Conservation (phyloP, 2,888 invertebrate genomes). For the Willowsia nigromaculata region DNA sequence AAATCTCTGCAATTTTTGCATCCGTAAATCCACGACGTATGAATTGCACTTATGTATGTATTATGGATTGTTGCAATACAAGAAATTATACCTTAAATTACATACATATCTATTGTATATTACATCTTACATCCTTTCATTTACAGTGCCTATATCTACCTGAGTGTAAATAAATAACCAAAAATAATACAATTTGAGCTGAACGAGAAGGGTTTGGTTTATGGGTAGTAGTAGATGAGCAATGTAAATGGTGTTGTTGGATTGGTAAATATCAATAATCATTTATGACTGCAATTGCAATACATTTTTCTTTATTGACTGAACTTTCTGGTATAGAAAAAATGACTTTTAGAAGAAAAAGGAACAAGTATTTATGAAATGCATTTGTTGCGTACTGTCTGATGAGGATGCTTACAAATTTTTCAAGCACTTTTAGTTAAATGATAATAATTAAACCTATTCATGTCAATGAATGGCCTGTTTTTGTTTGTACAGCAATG, state of each 20-base stretch:
- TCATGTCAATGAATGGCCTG: conserved; percentile 32
- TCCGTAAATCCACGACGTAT: conserved; percentile 52
- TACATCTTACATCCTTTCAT: conserved; percentile 20
- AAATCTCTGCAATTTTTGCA: conserved; percentile 52
- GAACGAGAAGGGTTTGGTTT: conserved; percentile 12
- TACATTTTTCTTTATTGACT: neutral
- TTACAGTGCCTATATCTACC: neutral
- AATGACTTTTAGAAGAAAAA: neutral
- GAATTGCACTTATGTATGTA: neutral
- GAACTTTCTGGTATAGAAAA: neutral
- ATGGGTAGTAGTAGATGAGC: neutral
- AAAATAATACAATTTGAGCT: neutral
- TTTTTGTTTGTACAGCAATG: neutral
- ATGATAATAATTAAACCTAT: conserved; percentile 14
- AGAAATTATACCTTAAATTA: too few species aligned
- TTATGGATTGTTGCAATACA: neutral
- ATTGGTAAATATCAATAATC: conserved; percentile 41
- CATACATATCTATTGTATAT: too few species aligned
- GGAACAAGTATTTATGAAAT: neutral
- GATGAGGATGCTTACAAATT: neutral
- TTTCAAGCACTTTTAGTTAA: neutral
- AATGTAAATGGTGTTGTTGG: too few species aligned
- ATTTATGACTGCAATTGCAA: neutral
- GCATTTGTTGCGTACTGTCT: neutral
- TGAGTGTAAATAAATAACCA: too few species aligned